A percentile compares a stretch with the other conserved stretches of the same genome.
These are phyloP conservation scores for Chelonus formosanus DNA, from an alignment of 2,888 invertebrate species.

Conservation along the genomic window DNA sequence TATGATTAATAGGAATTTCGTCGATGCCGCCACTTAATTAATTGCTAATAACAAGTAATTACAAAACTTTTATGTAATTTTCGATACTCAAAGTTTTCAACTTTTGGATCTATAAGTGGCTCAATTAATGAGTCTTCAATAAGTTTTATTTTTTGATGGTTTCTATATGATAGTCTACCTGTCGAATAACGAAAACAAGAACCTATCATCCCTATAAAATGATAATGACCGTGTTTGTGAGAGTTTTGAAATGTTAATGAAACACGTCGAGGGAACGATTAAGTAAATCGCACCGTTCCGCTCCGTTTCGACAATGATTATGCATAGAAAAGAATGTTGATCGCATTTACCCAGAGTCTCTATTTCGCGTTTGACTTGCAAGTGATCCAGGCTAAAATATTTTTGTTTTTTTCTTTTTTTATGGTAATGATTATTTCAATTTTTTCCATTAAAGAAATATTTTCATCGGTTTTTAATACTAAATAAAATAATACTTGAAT, in stretches of 20 bases:
- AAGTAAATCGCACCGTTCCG: slow-evolving; percentile 40
- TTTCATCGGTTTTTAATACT: too few species aligned
- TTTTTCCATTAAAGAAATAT: too few species aligned
- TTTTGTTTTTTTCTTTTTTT: too few species aligned
- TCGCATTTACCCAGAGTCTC: not conserved
- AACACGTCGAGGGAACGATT: slow-evolving; percentile 42
- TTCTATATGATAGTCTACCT: not conserved
- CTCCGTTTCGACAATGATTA: slow-evolving; percentile 36
- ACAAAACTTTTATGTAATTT: too few species aligned
- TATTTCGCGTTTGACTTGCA: too few species aligned
- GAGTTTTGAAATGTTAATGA: slow-evolving; percentile 43
- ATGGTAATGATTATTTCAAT: too few species aligned
- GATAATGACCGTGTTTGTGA: slow-evolving; percentile 41
- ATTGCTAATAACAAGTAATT: too few species aligned
- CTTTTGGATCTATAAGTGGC: not conserved
- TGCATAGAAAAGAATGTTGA: slow-evolving; percentile 30
- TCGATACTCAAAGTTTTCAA: too few species aligned
- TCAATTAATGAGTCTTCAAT: slow-evolving; percentile 4
- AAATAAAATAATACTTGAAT: too few species aligned
- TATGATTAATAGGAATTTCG: too few species aligned
- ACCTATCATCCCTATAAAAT: slow-evolving; percentile 39
- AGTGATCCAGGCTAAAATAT: too few species aligned
- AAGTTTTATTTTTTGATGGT: slow-evolving; percentile 8
- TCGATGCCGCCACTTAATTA: too few species aligned
- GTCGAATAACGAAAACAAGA: slow-evolving; percentile 12